Percentiles rank a stretch among this genome's conserved stretches.
These are phyloP conservation scores for Idaea biselata DNA, from an alignment of 2,888 invertebrate genomes.

Conservation along the genomic window DNA sequence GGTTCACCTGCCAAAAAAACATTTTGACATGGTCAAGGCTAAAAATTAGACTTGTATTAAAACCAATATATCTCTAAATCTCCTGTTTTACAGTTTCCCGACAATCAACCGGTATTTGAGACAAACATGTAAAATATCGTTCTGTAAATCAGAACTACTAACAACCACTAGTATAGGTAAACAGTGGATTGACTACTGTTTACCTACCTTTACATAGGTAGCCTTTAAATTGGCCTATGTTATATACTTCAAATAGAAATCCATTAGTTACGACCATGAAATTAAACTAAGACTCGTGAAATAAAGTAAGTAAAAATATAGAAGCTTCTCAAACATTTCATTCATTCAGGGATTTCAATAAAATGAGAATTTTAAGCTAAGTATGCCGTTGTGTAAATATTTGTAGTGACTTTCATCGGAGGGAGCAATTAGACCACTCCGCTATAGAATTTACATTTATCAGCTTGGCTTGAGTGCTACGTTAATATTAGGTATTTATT, in stretches of 20 bases:
- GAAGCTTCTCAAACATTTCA: conserved; percentile 7
- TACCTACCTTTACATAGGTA: too few relatives aligned
- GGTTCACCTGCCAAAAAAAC: too few relatives aligned
- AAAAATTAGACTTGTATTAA: too few relatives aligned
- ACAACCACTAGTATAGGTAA: too few relatives aligned
- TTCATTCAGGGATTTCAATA: conserved; percentile 49
- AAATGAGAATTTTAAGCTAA: conserved; percentile 68
- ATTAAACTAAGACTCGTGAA: background rate
- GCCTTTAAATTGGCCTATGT: too few relatives aligned
- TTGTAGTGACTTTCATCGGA: conserved; percentile 43
- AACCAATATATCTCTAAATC: too few relatives aligned
- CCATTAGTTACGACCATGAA: background rate
- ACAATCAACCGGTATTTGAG: too few relatives aligned
- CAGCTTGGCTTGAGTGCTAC: conserved; percentile 60
- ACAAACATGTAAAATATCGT: too few relatives aligned
- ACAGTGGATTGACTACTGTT: too few relatives aligned
- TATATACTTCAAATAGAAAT: conserved; percentile 2
- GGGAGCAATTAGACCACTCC: conserved; percentile 55
- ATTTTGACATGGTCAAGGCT: too few relatives aligned
- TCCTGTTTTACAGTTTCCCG: too few relatives aligned
- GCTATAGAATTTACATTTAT: conserved; percentile 74
- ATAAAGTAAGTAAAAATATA: conserved; percentile 17
- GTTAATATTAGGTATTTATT: conserved; percentile 72
- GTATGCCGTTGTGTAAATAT: conserved; percentile 66
- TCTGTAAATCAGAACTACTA: too few relatives aligned